Evolutionary conservation across 1,140 invertebrate genomes (phyloP), one percentile per base, ranked within the genome.

Genomic region (Meloidogyne exigua): DNA sequence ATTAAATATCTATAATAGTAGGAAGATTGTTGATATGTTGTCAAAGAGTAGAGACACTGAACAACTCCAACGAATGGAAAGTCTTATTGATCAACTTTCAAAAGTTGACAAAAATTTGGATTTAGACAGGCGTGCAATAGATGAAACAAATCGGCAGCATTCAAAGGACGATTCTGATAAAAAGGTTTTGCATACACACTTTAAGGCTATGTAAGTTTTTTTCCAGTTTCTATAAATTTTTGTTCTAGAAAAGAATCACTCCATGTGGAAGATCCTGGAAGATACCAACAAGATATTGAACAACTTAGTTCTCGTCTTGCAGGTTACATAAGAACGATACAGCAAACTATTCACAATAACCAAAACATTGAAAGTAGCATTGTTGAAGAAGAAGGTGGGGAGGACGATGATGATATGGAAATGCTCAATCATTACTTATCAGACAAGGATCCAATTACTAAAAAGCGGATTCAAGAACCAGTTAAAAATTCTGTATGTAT

Each of bases 391-490:
- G 39, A 25, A 4, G 44, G 5, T 62, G 71, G 36, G 13, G 21
- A 21, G 18, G 71, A 65, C 3, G 44, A 57, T 4, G 71, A 73
- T 13, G 57, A 62, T 11, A 63, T 73, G 57, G 39, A 65, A 73
- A 26, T 73, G 49, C 26, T 62, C 28, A 49, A 36, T 13, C 44
- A 21, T 42, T 36, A 64, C 26, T 3, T 73, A 65, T 57, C 42
- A 21, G 71, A 42, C n/a, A 73, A 73, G 57, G 71, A 73, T 32
- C 71, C 71, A 21, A 26, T 73, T 39, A 73, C 71, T 23, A 73
- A 73, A 36, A 66, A 28, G 28, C 39, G 28, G 32, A 73, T 73
- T 23, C 39, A 23, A 11, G 44, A 73, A 21, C 71, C 71, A 4
- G 71, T 73, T 23, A 73, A 73, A 36, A 73, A 73, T 73, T 32